These are phyloP conservation scores for Bubo bubo DNA, from an alignment of 2,113 vertebrate species.

Conservation along the genomic window DNA sequence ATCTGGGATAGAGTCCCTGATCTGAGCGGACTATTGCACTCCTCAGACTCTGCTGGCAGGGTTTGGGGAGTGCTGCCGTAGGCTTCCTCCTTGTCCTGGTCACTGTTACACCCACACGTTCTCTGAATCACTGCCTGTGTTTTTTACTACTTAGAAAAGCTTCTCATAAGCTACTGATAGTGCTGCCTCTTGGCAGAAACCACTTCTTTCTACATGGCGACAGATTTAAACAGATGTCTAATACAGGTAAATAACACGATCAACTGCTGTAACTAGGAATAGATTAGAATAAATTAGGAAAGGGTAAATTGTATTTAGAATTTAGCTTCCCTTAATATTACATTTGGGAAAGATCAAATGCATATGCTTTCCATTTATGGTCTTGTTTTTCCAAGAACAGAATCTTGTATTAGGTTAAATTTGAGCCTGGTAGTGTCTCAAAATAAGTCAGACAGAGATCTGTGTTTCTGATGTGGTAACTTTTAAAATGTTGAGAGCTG, in stretches of 20 bases:
- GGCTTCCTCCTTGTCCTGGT: background rate
- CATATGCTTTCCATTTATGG: background rate
- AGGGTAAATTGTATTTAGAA: background rate
- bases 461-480: background rate
- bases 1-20: fast-evolving
- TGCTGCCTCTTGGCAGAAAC: background rate
- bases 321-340: background rate
- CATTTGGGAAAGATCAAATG: background rate
- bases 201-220: no score
- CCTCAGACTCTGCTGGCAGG: fast-evolving
- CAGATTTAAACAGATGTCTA: background rate
- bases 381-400: background rate
- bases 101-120: fast-evolving
- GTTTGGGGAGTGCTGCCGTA: fast-evolving
- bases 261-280: fast-evolving
- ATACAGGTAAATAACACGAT: fast-evolving
- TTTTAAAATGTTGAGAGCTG: background rate
- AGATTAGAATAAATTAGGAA: background rate
- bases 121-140: background rate
- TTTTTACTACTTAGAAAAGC: background rate
- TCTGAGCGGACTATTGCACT: fast-evolving
- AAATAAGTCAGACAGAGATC: background rate
- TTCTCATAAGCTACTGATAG: background rate
- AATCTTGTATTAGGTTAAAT: background rate
- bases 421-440: background rate